These are phyloP conservation scores for Eulithis prunata DNA, from an alignment of 2,888 invertebrate species.

Conservation along the genomic window DNA sequence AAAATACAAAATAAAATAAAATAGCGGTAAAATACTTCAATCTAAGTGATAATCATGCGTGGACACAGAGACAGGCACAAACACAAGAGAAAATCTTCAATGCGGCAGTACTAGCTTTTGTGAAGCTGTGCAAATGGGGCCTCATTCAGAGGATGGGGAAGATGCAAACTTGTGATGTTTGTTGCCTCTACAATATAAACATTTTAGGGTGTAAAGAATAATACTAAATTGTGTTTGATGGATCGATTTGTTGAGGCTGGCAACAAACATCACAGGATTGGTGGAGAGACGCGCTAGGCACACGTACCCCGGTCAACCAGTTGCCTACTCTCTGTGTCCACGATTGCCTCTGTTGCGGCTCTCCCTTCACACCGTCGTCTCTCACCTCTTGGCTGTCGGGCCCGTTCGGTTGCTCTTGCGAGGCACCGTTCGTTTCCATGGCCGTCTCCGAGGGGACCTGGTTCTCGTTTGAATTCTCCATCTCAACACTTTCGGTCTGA, in stretches of 20 bases:
- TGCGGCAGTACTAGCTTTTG: constrained; percentile 56
- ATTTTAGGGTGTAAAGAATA: constrained; percentile 7
- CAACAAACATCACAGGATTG: constrained; percentile 72
- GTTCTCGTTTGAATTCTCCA: constrained; percentile 76
- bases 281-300: constrained; percentile 77
- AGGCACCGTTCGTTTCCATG: constrained; percentile 80
- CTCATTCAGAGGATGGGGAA: constrained; percentile 74
- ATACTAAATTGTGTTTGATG: constrained; percentile 1
- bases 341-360: constrained; percentile 84
- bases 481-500: constrained; percentile 73
- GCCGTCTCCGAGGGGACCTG: constrained; percentile 70
- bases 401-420: constrained; percentile 74
- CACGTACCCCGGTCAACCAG: constrained; percentile 89
- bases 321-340: constrained; percentile 89
- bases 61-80: constrained; percentile 78
- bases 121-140: constrained; percentile 80
- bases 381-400: constrained; percentile 81
- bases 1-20: constrained; percentile 49
- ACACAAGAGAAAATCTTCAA: constrained; percentile 59
- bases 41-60: constrained; percentile 75
- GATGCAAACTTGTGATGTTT: constrained; percentile 68
- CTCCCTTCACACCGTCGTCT: constrained; percentile 73
- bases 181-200: constrained; percentile 55
- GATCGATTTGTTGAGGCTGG: constrained; percentile 35
- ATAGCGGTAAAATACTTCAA: constrained; percentile 42